Evolutionary conservation across 2,113 vertebrate species (phyloP).

Genomic region (Etheostoma cragini): DNA sequence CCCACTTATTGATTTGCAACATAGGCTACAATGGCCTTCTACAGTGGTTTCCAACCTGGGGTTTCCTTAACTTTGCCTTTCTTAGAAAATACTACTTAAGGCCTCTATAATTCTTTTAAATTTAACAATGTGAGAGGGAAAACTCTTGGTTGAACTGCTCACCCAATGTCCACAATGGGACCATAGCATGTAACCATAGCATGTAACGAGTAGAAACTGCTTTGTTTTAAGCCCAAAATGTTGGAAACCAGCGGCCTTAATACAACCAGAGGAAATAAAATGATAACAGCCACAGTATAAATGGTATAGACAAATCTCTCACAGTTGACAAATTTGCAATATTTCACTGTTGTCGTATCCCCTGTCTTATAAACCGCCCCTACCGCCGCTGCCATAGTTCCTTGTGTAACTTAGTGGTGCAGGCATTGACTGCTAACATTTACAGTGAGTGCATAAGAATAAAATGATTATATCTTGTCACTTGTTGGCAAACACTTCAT

Average conservation of each 20-base stretch:
- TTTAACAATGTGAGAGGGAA: background rate
- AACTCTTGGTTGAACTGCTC: background rate
- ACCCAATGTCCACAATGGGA: background rate
- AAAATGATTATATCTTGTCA: background rate
- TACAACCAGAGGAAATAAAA: background rate
- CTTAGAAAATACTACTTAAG: background rate
- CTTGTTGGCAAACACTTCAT: conserved; percentile 15
- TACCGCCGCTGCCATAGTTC: background rate
- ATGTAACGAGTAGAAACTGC: background rate
- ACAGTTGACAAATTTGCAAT: background rate
- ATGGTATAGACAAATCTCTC: background rate
- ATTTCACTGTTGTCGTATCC: background rate
- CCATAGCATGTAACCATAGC: background rate
- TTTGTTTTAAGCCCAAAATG: background rate
- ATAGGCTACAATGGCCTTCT: background rate
- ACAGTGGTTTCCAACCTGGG: background rate
- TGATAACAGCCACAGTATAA: background rate
- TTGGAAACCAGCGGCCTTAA: background rate
- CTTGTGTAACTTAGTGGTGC: conserved; percentile 28
- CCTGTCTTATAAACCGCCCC: background rate
- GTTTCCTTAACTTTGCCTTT: background rate
- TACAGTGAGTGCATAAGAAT: conserved; percentile 3
- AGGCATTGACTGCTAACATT: conserved; percentile 20
- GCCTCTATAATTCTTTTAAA: background rate
- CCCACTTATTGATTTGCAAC: background rate